Conservation (phyloP, 23 tunicate species). For the Diplosoma virens region DNA sequence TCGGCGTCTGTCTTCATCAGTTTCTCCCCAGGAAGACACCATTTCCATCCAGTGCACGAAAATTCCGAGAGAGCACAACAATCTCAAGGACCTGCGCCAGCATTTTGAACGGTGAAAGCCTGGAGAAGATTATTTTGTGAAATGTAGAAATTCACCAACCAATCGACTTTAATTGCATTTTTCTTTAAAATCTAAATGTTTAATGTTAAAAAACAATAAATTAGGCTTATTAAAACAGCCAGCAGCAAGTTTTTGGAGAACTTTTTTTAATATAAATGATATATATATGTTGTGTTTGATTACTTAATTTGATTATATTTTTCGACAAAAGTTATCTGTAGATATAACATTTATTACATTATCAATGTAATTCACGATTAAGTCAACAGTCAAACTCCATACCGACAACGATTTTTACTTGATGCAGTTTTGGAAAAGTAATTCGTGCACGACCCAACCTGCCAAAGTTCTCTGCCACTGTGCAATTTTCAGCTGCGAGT, state of each 20-base stretch:
- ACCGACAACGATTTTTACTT: too few species aligned
- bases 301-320: too few species aligned
- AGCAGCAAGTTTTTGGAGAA: not conserved
- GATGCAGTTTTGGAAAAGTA: conserved; percentile 56
- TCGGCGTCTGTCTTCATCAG: conserved; percentile 5
- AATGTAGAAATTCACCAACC: not conserved
- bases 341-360: too few species aligned
- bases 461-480: conserved; percentile 34
- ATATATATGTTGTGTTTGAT: not conserved
- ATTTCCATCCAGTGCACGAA: conserved; percentile 33
- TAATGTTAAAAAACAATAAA: too few species aligned
- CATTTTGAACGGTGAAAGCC: conserved; percentile 47
- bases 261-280: not conserved
- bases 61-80: conserved; percentile 53
- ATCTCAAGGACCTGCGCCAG: conserved; percentile 29
- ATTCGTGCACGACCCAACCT: conserved; percentile 12
- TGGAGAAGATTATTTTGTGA: not conserved
- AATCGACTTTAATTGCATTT: not conserved
- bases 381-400: too few species aligned
- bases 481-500: conserved; percentile 30
- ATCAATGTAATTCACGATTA: too few species aligned
- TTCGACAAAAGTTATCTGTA: too few species aligned
- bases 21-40: not conserved
- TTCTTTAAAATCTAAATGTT: too few species aligned
- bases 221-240: not conserved